A percentile compares a stretch with the other conserved stretches of the same genome.
phyloP scores from a whole-genome alignment of 2,797 vertebrate genomes.

The Mormyrus proboscirostris region DNA sequence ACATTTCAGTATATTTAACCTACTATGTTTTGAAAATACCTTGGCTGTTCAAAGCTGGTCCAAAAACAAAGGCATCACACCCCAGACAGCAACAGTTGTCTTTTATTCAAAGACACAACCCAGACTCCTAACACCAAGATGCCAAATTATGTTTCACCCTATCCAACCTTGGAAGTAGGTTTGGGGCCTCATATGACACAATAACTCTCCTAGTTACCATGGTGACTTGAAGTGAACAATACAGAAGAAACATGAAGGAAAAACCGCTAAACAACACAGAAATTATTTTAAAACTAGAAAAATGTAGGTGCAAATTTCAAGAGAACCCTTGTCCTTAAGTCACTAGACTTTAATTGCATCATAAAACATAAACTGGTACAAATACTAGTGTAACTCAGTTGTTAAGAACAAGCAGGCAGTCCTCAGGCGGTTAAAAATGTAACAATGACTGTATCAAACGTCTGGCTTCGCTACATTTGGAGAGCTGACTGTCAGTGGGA shows the following conservation, averaged over 20 bases:
- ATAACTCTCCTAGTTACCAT: background rate
- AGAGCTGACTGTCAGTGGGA: background rate
- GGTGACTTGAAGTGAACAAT: background rate
- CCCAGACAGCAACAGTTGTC: background rate
- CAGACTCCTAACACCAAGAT: background rate
- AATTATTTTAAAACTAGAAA: background rate
- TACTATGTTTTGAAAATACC: background rate
- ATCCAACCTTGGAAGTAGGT: background rate
- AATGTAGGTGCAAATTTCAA: background rate
- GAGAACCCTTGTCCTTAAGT: background rate
- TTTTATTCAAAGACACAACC: background rate
- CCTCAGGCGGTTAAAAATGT: background rate
- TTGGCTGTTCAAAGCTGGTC: background rate
- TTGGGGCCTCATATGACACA: background rate
- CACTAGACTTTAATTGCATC: background rate
- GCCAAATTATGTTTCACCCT: background rate
- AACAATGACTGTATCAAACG: background rate
- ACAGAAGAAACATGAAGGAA: background rate
- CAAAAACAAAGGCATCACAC: background rate
- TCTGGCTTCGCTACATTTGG: background rate
- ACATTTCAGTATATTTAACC: background rate
- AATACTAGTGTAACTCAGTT: background rate
- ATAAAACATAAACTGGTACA: background rate
- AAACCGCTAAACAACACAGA: background rate
- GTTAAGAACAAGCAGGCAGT: background rate